Base-by-base conservation (phyloP, 2,888 invertebrate genomes). In the Oscheius onirici region DNA sequence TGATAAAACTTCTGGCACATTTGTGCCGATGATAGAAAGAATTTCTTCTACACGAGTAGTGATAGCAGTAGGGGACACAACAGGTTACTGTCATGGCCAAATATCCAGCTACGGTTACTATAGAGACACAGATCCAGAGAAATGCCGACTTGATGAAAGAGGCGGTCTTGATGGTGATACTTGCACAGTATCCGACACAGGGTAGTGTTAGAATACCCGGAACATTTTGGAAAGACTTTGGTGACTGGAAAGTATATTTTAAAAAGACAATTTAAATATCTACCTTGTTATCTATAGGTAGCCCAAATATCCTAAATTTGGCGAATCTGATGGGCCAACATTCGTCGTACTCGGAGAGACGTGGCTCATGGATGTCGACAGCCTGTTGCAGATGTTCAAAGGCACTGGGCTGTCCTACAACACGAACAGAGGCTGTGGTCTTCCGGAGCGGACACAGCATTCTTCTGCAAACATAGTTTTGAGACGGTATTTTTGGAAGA, bases 311-410 rank as follows among this genome's bases (percentile, higher is more conserved):
- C 43, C 73, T 60, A 34, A 78, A 44, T 22, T 79, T 74, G 2
- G 84, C 79, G 75, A 78, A 85, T 22, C 87, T 73, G 11, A 87
- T 78, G 0, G 87, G 86, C 85, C 87, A 87, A 17, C 80, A 77
- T 71, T 87, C 87, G 72, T 87, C 87, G 63, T 77, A 85, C 26
- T 87, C 84, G 0, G 65, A 58, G 13, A 86, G 41, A 28, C 86
- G 74, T 0, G 79, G 78, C n/a, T 75, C 82, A 79, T 74, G 81
- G 11, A 81, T 78, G 28, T 82, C 77, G n/a, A 80, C 76, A 11
- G 76, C 75, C 20, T 61, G 49, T 49, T 68, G 68, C 34, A 85
- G 69, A 49, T 83, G 82, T 40, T 80, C 77, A 11, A 72, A 69
- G 3, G 82, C 74, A 8, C 83, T 72, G n/a, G 75, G 81, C 75